Evolutionary conservation across 2,113 vertebrate species (phyloP).

Genomic region (Tragelaphus buxtoni): DNA sequence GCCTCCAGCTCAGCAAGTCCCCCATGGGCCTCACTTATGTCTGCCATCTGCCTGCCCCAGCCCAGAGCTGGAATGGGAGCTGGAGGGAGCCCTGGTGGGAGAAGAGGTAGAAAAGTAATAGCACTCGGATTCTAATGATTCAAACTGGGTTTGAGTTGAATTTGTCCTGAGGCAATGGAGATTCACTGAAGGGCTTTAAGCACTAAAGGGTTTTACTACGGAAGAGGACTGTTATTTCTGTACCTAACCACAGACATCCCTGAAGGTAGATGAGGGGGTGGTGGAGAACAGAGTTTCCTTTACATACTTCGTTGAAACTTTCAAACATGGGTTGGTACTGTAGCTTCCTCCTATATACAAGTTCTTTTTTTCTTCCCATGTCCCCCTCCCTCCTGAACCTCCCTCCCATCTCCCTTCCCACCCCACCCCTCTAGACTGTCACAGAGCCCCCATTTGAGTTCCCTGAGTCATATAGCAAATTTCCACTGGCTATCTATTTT

Average conservation of each 20-base stretch:
- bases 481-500: not conserved
- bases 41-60: not conserved
- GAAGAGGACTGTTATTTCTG: not conserved
- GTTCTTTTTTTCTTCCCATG: not conserved
- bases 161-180: not conserved
- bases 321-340: not conserved
- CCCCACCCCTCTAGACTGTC: not conserved
- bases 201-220: not conserved
- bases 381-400: not conserved
- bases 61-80: not conserved
- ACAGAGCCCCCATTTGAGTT: not conserved
- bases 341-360: not conserved
- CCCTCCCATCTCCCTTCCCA: not conserved
- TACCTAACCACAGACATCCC: not conserved
- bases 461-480: not conserved
- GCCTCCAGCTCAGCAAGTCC: not conserved
- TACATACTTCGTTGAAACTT: not conserved
- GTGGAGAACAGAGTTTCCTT: not conserved
- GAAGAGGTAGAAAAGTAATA: not conserved
- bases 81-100: not conserved
- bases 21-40: not conserved
- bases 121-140: rapidly evolving
- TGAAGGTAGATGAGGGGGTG: not conserved
- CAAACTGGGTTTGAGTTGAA: not conserved
- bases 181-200: not conserved